Conservation (phyloP, 2,888 invertebrate species). For the Acrobasis repandana region DNA sequence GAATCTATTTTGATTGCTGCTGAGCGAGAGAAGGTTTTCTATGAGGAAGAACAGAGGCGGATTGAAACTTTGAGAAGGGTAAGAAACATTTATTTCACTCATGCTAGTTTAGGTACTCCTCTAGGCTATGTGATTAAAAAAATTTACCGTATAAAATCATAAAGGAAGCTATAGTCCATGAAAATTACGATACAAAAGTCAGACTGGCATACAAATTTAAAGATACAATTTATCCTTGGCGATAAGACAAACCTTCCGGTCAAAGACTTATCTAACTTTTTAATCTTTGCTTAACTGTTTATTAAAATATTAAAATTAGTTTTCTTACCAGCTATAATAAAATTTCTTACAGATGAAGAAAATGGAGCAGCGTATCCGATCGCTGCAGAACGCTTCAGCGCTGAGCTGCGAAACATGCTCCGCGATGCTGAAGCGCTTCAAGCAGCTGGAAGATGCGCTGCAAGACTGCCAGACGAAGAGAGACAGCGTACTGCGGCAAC, state of each 20-base stretch:
- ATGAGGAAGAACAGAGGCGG: constrained; percentile 85
- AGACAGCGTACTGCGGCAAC: constrained; percentile 87
- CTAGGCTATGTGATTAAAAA: too few species aligned
- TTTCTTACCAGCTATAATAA: too few species aligned
- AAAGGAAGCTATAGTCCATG: too few species aligned
- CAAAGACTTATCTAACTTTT: too few species aligned
- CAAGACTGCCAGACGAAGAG: constrained; percentile 84
- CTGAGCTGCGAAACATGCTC: constrained; percentile 87
- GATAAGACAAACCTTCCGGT: too few species aligned
- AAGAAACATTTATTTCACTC: constrained; percentile 36
- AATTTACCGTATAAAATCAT: too few species aligned
- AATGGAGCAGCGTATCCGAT: constrained; percentile 86
- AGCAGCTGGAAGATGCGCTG: constrained; percentile 85
- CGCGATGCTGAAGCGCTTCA: constrained; percentile 84
- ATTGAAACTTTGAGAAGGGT: constrained; percentile 87
- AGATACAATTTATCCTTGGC: too few species aligned
- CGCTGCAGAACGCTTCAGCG: constrained; percentile 87
- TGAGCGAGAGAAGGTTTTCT: constrained; percentile 85
- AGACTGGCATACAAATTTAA: too few species aligned
- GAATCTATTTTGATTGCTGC: constrained; percentile 90
- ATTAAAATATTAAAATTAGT: too few species aligned
- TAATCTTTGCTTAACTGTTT: too few species aligned
- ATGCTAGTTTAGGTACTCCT: too few species aligned
- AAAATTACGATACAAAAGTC: too few species aligned
- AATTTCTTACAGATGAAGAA: constrained; percentile 82